Evolutionary conservation across 2,888 invertebrate species (phyloP), one percentile per base, ranked within the genome.

Genomic region (Macaria liturata): DNA sequence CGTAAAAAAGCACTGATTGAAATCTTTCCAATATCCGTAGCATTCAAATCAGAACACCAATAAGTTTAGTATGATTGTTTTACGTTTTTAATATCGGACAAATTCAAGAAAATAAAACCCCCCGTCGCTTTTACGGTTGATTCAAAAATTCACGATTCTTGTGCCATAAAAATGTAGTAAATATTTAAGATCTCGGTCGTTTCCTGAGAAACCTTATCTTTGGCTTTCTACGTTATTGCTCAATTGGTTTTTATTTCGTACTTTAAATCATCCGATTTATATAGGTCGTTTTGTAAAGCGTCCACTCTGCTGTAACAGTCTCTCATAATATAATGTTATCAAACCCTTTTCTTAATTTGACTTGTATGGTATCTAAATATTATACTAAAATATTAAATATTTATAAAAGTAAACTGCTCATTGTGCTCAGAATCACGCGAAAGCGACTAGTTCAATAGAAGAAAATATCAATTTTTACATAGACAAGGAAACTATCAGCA

Each of bases 171-270:
- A 60, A 52, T 34, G 59, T 60, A 60, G 55, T 55, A 60, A 60
- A 60, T 60, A 60, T 60, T 55, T 56, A 55, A 60, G 59, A 60
- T 60, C 59, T 51, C 55, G 59, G 49, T 56, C 59, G 55, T 60
- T 60, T 60, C 59, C 59, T 48, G 49, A 43, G 52, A 53, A 60
- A 51, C 59, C 59, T 60, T 60, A 60, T 60, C 59, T 60, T 56
- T 56, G 55, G 48, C 55, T 56, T 59, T 40, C 55, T 52, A 48
- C 43, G 59, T 60, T 60, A 60, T 60, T 52, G 55, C 59, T 56
- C 59, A 60, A 60, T 60, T 60, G 59, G 55, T 60, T 60, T 60
- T 60, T 60, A 60, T 60, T 60, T 60, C 59, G 55, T 60, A 53
- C 59, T 60, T 56, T 56, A 60, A 60, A 60, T 60, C 55, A 56